A percentile compares a stretch with the other conserved stretches of the same genome.
These are phyloP conservation scores for Tragopan temminckii DNA, from an alignment of 2,797 vertebrate species.

Conservation along the genomic window DNA sequence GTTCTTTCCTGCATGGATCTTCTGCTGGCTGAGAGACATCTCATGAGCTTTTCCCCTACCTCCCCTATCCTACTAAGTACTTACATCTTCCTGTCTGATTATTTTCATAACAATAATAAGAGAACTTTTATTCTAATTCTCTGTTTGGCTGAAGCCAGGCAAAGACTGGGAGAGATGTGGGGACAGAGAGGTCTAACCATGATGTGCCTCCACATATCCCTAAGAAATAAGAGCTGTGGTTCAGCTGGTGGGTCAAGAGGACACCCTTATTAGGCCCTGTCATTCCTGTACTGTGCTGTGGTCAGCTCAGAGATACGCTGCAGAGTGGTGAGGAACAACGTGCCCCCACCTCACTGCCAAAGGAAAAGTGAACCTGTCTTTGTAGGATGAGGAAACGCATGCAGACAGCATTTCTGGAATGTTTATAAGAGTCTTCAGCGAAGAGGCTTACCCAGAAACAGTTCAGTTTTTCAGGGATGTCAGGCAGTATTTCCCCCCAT, in stretches of 20 bases:
- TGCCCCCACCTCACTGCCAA: neutral
- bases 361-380: neutral
- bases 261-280: neutral
- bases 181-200: neutral
- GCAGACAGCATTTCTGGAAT: neutral
- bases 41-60: neutral
- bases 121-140: neutral
- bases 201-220: rapidly evolving
- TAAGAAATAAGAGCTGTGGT: neutral
- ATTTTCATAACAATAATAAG: neutral
- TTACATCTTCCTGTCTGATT: neutral
- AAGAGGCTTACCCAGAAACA: neutral
- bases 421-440: neutral
- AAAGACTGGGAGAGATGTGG: neutral
- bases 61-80: neutral
- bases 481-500: neutral
- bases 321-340: neutral
- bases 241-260: neutral
- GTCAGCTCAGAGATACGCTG: neutral
- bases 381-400: rapidly evolving
- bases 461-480: neutral
- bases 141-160: neutral
- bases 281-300: rapidly evolving
- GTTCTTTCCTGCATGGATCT: neutral
- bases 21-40: neutral